phyloP scores from a whole-genome alignment of 92 coral and sea anemone genomes.

The Umimayanthus kanabou region DNA sequence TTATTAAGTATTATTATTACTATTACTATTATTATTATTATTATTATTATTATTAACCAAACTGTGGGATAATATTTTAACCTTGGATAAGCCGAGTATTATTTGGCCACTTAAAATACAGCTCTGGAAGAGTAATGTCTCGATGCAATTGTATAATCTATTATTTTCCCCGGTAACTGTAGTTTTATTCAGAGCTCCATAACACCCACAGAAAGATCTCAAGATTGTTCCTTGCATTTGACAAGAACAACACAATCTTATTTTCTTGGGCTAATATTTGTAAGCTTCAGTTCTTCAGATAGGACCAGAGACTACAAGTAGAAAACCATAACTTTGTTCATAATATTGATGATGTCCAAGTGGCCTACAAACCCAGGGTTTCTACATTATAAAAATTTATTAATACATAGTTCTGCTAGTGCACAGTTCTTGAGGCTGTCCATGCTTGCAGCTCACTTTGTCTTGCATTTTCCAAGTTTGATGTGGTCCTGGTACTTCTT shows the following conservation, averaged over 20 bases:
- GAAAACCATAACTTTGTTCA: not conserved
- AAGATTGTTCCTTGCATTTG: not conserved
- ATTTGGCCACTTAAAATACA: too few species aligned
- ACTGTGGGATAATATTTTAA: too few species aligned
- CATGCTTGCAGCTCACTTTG: not conserved
- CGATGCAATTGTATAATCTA: too few species aligned
- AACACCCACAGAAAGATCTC: not conserved
- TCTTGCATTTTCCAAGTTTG: not conserved
- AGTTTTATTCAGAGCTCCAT: not conserved
- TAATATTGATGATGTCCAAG: not conserved
- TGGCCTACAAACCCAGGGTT: not conserved
- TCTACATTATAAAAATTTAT: not conserved
- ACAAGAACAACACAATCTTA: not conserved
- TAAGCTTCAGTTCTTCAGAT: not conserved
- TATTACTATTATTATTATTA: too few species aligned
- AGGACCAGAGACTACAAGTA: not conserved
- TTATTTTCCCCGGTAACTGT: not conserved
- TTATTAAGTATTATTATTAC: too few species aligned
- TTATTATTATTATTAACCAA: too few species aligned
- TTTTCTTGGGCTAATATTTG: not conserved
- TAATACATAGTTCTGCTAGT: not conserved
- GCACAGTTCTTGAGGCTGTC: not conserved
- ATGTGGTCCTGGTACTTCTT: not conserved
- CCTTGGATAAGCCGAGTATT: too few species aligned
- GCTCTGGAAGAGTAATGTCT: too few species aligned